Evolutionary conservation across 2,113 vertebrate genomes (phyloP), one percentile per base, ranked within the genome.

Genomic region (Pholis gunnellus): DNA sequence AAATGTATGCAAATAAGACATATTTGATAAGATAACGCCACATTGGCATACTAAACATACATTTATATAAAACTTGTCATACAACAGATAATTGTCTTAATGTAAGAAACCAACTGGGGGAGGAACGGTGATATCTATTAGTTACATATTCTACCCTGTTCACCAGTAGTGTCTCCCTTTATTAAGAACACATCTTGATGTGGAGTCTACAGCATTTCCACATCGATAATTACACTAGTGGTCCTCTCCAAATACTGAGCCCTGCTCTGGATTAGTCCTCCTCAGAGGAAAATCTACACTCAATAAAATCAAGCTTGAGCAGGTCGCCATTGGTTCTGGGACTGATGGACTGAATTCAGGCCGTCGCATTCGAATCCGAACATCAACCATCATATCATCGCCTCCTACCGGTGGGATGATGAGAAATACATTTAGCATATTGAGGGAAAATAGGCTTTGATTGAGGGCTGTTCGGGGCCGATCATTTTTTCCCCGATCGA

Each of bases 351-450:
- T 31, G 3, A 31, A 31, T 31, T 31, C 29, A 31, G 29, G 29
- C 29, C 29, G 2, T 31, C 3, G 29, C 29, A 31, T 31, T 31
- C 46, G 77, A 81, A 75, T 71, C 11, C 20, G 11, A 88, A 61
- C 77, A 78, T 61, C 25, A 72, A 72, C 72, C 29, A 42, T 80
- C 72, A 31, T 78, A 46, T 81, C 68, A 83, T 87, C 78, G 66
- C 77, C 75, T 78, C 4, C 61, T n/a, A 27, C 74, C 71, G 72
- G 77, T 9, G 57, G 54, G 61, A 84, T 79, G 73, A 88, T 79
- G 73, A 84, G 72, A 78, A 91, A 88, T 79, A 87, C 78, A 70
- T 79, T 79, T 78, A 66, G 78, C 75, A 42, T 65, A 77, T 29
- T 70, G 79, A 59, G 59, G 54, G 20, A 64, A 84, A 79, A 79